Percentiles rank a stretch among this genome's conserved stretches.
Conservation (phyloP, 2,888 invertebrate genomes). For the Ephialtes manifestator region DNA sequence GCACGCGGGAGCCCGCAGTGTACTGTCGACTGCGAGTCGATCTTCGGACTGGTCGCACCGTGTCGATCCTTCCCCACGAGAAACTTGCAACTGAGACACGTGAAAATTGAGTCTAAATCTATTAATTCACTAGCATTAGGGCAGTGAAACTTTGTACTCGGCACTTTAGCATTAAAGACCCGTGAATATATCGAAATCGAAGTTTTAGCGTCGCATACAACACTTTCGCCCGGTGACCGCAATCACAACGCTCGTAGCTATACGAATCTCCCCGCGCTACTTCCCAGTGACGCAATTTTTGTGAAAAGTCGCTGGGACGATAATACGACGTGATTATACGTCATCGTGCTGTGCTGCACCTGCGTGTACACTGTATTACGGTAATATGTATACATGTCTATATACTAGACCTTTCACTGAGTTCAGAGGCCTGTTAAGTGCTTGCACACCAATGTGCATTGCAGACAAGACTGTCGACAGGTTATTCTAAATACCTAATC, state of each 20-base stretch:
- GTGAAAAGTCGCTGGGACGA: conserved; percentile 22
- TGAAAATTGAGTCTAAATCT: conserved; percentile 6
- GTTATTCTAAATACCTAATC: too few relatives aligned
- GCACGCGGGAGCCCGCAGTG: conserved; percentile 50
- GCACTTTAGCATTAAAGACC: too few relatives aligned
- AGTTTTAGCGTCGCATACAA: conserved; percentile 25
- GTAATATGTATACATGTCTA: conserved; percentile 2
- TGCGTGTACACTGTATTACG: conserved; percentile 4
- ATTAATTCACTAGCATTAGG: not conserved
- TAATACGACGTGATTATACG: conserved; percentile 46
- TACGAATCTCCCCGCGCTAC: not conserved
- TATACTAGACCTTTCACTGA: conserved; percentile 55
- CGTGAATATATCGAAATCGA: not conserved
- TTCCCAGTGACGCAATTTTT: conserved; percentile 50
- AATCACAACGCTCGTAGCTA: conserved; percentile 26
- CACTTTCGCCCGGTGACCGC: conserved; percentile 61
- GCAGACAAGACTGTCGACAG: not conserved
- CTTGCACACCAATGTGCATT: not conserved
- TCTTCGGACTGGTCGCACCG: conserved; percentile 33
- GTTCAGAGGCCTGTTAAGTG: conserved; percentile 14
- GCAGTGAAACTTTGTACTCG: not conserved
- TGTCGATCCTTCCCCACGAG: not conserved
- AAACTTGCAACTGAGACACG: not conserved
- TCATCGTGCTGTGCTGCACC: not conserved
- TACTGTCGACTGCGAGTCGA: conserved; percentile 50